Conservation (phyloP, 2,113 vertebrate genomes). For the Fulica atra region DNA sequence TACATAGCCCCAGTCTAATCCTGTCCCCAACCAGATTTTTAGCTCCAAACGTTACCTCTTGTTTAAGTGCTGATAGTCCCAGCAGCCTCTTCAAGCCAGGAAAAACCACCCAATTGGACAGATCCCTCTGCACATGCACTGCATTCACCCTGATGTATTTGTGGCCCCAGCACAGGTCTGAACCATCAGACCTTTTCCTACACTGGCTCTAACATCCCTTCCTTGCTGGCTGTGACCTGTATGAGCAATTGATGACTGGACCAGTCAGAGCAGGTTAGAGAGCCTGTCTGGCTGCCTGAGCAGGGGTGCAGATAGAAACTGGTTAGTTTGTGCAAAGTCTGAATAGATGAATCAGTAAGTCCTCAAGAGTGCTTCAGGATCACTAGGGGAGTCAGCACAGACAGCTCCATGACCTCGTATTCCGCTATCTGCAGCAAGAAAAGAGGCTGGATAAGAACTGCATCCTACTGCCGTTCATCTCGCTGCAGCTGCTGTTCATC, state of each 20-base stretch:
- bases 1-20: fast-evolving
- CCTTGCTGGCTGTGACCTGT: fast-evolving
- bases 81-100: not conserved
- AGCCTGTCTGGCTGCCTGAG: not conserved
- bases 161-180: not conserved
- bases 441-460: not conserved
- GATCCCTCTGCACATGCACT: not conserved
- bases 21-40: not conserved
- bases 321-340: not conserved
- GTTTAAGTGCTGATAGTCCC: not conserved
- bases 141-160: fast-evolving
- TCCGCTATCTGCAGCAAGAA: not conserved
- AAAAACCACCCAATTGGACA: not conserved
- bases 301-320: not conserved
- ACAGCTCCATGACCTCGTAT: not conserved
- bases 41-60: not conserved
- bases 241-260: not conserved
- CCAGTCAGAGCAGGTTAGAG: not conserved
- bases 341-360: not conserved
- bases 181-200: not conserved
- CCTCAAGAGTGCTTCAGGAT: not conserved
- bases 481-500: not conserved
- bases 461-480: not conserved
- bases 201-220: not conserved
- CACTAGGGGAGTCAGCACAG: not conserved